phyloP scores from a whole-genome alignment of 2,113 vertebrate species.

The Paraplagusia blochii region DNA sequence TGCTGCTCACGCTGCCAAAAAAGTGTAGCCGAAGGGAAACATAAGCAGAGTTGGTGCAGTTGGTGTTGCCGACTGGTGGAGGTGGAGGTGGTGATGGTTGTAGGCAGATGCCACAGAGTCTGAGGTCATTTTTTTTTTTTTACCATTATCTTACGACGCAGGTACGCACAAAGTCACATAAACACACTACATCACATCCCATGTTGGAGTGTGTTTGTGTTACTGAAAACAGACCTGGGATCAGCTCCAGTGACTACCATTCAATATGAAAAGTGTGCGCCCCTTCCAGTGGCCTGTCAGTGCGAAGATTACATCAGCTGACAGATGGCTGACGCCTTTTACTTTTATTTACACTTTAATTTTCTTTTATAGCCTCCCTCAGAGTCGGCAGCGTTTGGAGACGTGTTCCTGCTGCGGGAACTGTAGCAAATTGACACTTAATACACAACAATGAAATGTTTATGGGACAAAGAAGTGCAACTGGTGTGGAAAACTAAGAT shows the following conservation, averaged over 20 bases:
- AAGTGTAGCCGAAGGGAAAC: slow-evolving; percentile 14
- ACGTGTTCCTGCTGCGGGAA: too few species aligned
- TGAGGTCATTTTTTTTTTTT: slow-evolving; percentile 8
- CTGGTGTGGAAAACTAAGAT: too few species aligned
- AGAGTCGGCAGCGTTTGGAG: background rate
- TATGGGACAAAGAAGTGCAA: too few species aligned
- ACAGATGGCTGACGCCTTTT: background rate
- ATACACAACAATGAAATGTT: too few species aligned
- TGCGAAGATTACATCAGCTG: slow-evolving; percentile 6
- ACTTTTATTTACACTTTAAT: background rate
- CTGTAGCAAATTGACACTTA: too few species aligned
- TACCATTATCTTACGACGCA: slow-evolving; percentile 7
- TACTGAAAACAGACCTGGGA: background rate
- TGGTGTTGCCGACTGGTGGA: slow-evolving; percentile 14
- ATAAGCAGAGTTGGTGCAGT: slow-evolving; percentile 14
- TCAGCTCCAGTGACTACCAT: background rate
- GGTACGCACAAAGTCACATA: background rate
- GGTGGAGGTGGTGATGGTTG: slow-evolving; percentile 9
- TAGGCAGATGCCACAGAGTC: background rate
- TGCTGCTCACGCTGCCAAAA: slow-evolving; percentile 4
- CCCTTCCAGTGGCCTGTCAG: background rate
- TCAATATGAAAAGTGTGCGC: background rate
- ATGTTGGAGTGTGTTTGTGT: background rate
- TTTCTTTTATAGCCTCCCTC: background rate
- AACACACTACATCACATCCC: background rate